These are phyloP conservation scores for Dipus sagitta DNA, from an alignment of 2,797 vertebrate genomes.

Conservation along the genomic window DNA sequence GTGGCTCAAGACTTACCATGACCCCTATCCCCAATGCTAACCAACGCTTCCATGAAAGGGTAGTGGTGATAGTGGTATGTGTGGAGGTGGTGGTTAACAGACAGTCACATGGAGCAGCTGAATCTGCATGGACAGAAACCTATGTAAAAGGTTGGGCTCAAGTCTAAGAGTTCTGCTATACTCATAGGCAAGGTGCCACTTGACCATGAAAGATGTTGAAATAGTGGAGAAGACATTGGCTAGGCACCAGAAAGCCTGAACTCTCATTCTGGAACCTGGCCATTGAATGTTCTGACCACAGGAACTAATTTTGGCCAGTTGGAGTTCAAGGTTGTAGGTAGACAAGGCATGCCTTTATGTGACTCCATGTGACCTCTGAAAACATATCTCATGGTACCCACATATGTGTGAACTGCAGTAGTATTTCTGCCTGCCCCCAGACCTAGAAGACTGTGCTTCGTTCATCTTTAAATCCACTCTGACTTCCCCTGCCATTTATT, in stretches of 20 bases:
- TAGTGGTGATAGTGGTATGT: neutral
- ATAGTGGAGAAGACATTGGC: neutral
- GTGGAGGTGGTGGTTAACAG: neutral
- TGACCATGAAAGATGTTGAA: neutral
- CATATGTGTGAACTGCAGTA: rapidly evolving
- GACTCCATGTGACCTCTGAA: neutral
- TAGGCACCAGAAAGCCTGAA: neutral
- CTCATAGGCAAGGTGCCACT: neutral
- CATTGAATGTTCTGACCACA: neutral
- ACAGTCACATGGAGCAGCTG: neutral
- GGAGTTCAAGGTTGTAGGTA: neutral
- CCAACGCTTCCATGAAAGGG: neutral
- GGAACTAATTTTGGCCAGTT: neutral
- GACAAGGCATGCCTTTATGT: rapidly evolving
- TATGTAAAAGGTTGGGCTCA: too few relatives aligned
- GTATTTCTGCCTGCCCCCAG: rapidly evolving
- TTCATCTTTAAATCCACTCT: neutral
- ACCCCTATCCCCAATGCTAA: neutral
- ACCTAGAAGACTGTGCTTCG: rapidly evolving
- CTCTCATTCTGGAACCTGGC: neutral
- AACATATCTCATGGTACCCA: rapidly evolving
- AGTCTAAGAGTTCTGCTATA: neutral
- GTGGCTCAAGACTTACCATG: neutral
- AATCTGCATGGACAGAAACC: neutral
- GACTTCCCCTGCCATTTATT: neutral